Evolutionary conservation across 2,113 vertebrate genomes (phyloP).

Genomic region (Pogonocichla stellata): DNA sequence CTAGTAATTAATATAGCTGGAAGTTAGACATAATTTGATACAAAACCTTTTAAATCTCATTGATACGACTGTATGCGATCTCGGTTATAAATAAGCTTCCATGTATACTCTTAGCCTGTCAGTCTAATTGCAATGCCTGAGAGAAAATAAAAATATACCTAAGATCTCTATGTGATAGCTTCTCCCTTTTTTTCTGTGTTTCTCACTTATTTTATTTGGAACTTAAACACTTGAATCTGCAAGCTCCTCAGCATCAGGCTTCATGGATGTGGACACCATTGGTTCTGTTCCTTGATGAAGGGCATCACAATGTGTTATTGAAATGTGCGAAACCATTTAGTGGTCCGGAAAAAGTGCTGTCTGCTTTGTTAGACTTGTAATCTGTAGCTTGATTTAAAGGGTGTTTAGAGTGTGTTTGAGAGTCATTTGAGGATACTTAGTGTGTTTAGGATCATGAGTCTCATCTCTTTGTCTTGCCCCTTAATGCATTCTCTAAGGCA

Average conservation of each 20-base stretch:
- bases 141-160: background rate
- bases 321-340: background rate
- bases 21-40: background rate
- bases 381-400: background rate
- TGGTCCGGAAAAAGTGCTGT: background rate
- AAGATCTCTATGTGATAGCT: background rate
- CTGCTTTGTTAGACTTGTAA: background rate
- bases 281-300: background rate
- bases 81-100: background rate
- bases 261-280: rapidly evolving
- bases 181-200: background rate
- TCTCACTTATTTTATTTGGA: background rate
- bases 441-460: background rate
- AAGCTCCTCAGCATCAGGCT: background rate
- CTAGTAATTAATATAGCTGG: background rate
- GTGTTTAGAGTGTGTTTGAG: background rate
- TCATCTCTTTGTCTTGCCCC: background rate
- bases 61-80: background rate
- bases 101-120: background rate
- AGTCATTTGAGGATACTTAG: background rate
- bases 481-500: background rate
- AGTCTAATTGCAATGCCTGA: background rate
- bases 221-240: background rate
- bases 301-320: rapidly evolving
- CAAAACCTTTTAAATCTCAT: background rate